Evolutionary conservation across 2,113 vertebrate genomes (phyloP), one percentile per base, ranked within the genome.

Genomic region (Eretmochelys imbricata): DNA sequence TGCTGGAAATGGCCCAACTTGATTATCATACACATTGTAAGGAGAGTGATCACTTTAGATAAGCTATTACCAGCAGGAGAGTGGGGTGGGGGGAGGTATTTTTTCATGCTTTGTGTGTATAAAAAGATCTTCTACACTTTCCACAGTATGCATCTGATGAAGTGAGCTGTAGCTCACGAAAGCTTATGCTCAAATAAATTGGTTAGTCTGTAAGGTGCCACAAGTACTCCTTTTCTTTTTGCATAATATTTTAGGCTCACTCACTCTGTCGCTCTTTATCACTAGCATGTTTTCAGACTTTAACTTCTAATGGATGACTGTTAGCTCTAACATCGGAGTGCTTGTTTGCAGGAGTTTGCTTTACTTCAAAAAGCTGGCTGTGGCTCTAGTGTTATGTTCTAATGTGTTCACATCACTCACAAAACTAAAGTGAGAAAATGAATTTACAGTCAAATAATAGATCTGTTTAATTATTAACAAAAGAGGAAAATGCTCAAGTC

Each of bases 201-300:
- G 42, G 42, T 42, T 42, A 42, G 42, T 42, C 42, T 42, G 5
- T 42, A 42, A 42, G 42, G 42, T 42, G 42, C 42, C 42, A 42
- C 42, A 5, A 42, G 42, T 42, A 42, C 42, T 42, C 42, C 42
- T 42, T 42, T 42, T 42, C 42, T 42, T 42, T 42, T 42, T 42
- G 42, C 38, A 76, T 6, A 10, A 31, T 80, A 82, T 84, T 94
- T 95, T 89, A 78, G 90, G 35, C 14, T 10, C 1, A 4, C 20
- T 3, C 4, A 53, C 12, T 87, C 35, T 93, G 35, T 72, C 12
- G 76, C 91, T 48, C 7, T 93, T 84, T 78, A 53, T 14, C 5
- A 24, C 8, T 89, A 92, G 85, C 54, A 93, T 59, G 84, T 95
- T 90, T 91, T 49, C 55, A 91, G 91, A 92, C 92, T 88, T 86